phyloP scores from a whole-genome alignment of 2,113 vertebrate species.

The Lathamus discolor region DNA sequence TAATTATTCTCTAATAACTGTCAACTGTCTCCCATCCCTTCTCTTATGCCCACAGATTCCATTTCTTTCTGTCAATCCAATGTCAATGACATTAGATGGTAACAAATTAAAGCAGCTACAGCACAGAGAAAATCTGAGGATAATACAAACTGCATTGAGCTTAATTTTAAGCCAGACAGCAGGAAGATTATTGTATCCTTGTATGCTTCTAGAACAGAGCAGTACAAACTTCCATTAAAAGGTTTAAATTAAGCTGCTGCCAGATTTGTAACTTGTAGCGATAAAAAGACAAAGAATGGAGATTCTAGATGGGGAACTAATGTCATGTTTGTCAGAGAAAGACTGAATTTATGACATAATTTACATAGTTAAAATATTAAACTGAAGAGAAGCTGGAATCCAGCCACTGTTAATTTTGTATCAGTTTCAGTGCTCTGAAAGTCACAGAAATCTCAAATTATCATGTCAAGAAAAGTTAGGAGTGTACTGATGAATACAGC shows the following conservation, averaged over 20 bases:
- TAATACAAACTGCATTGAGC: neutral
- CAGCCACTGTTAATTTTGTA: neutral
- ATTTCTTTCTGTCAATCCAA: neutral
- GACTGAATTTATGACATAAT: neutral
- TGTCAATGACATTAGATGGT: neutral
- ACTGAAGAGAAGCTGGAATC: neutral
- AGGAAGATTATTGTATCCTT: neutral
- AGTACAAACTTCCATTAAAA: neutral
- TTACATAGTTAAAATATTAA: neutral
- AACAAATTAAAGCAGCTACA: neutral
- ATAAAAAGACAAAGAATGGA: neutral
- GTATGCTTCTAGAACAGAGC: neutral
- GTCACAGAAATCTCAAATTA: neutral
- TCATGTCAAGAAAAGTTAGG: neutral
- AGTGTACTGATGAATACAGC: neutral
- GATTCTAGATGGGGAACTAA: neutral
- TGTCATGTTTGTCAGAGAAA: neutral
- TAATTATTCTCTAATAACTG: neutral
- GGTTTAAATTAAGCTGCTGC: neutral
- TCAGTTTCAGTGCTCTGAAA: neutral
- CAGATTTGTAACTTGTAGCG: neutral
- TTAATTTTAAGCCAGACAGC: neutral
- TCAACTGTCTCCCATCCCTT: neutral
- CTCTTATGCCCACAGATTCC: neutral
- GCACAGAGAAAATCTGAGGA: neutral